Percentiles rank a stretch among this genome's conserved stretches.
Evolutionary conservation across 2,113 vertebrate species (phyloP).

Genomic region (Corvus moneduloides): DNA sequence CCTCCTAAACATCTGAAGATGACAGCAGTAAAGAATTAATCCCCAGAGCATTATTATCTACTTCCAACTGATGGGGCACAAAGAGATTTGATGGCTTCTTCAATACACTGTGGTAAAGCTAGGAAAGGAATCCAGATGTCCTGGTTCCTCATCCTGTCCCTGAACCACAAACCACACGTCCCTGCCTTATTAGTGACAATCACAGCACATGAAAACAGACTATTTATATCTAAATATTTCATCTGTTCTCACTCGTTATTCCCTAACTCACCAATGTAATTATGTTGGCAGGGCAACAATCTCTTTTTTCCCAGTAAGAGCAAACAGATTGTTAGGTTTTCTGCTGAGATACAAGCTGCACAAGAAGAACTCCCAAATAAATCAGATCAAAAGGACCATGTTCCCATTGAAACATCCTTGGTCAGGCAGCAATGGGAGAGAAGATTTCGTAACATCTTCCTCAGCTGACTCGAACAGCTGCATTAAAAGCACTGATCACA

Average conservation of each 20-base stretch:
- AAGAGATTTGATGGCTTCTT: conserved; percentile 18
- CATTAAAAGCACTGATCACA: neutral
- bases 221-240: conserved; percentile 66
- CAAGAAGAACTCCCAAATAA: neutral
- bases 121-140: conserved; percentile 53
- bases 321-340: conserved; percentile 48
- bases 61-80: conserved; percentile 22
- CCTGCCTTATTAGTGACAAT: conserved; percentile 39
- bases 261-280: conserved; percentile 45
- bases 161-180: conserved; percentile 43
- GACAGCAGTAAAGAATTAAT: conserved; percentile 15
- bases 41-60: conserved; percentile 23
- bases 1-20: neutral
- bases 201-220: conserved; percentile 43
- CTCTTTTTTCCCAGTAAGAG: conserved; percentile 3
- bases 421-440: neutral
- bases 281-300: conserved; percentile 29
- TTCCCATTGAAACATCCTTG: neutral
- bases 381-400: neutral
- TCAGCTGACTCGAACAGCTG: neutral
- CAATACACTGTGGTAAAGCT: conserved; percentile 22
- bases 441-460: neutral
- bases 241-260: conserved; percentile 55
- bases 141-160: conserved; percentile 55
- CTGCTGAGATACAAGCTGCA: conserved; percentile 20